Base-by-base conservation (phyloP, 2,797 vertebrate genomes). In the Labroides dimidiatus region DNA sequence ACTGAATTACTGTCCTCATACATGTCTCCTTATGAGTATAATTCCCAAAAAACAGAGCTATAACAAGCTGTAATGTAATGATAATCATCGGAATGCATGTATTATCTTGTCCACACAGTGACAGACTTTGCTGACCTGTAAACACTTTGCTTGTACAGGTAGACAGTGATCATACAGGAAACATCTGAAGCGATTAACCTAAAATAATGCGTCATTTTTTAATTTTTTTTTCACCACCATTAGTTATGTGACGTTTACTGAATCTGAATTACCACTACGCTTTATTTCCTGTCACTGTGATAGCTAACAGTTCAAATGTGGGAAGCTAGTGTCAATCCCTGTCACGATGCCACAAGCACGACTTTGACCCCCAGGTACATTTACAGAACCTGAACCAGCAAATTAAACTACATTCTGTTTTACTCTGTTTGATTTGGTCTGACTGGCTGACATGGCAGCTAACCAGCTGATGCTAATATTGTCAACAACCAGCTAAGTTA, bases 401-500 rank as follows among this genome's bases (percentile, higher is more conserved):
- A n/a, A 9, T 17, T 15, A 0, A 33, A 14, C 23, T n/a, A 9
- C 15, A 13, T 6, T 2, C 4, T 39, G 33, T 30, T 62, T 21
- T n/a, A 14, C 4, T 36, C 19, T 13, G 13, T 33, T 39, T 8
- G 4, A 19, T 12, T 23, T 10, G 23, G 27, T 12, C 21, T 10
- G 12, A 30, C 23, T 30, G 48, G 33, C 39, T 47, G 37, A 60
- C 54, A 53, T 48, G 48, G 67, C 24, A 50, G 72, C 61, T 62
- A 63, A 74, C 27, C 65, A 65, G 57, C 60, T 69, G 56, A 53
- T 21, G 57, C 44, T 65, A 57, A 52, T 42, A 16, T 12, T 61
- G 33, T 66, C 24, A 64, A 44, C 67, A 51, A 54, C 56, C 48
- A 58, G 78, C 53, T 75, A 73, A 52, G 48, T 49, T 9, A 24